These are phyloP conservation scores for Molossus alvarezi DNA, from an alignment of 2,797 vertebrate species.

Conservation along the genomic window DNA sequence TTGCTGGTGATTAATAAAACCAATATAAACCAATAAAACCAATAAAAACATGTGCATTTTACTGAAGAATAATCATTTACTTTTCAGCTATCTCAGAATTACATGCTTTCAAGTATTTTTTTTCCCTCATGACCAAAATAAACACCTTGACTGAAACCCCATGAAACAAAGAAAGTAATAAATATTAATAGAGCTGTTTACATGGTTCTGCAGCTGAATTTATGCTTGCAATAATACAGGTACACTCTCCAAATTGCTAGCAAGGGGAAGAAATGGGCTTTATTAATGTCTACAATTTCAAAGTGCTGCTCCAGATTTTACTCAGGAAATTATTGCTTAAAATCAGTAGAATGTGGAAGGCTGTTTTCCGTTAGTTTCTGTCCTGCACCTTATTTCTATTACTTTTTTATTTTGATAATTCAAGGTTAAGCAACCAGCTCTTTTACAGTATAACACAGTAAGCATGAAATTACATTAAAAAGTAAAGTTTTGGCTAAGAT, in stretches of 20 bases:
- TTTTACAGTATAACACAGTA: conserved; percentile 46
- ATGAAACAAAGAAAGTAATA: conserved; percentile 79
- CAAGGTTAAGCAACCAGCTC: conserved; percentile 63
- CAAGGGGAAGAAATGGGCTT: conserved; percentile 74
- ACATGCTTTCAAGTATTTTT: conserved; percentile 62
- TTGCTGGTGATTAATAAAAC: conserved; percentile 56
- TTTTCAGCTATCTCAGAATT: conserved; percentile 48
- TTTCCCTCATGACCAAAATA: conserved; percentile 66
- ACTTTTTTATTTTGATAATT: conserved; percentile 65
- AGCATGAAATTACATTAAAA: conserved; percentile 73
- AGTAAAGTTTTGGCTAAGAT: conserved; percentile 40
- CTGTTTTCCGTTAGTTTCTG: conserved; percentile 60
- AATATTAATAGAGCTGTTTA: conserved; percentile 84
- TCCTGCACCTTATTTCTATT: conserved; percentile 23
- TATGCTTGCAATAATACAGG: conserved; percentile 81
- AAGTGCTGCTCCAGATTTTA: conserved; percentile 72
- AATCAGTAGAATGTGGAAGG: conserved; percentile 69
- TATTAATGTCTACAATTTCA: conserved; percentile 81
- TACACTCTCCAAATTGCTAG: conserved; percentile 79
- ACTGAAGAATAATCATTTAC: conserved; percentile 47
- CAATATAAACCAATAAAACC: not conserved
- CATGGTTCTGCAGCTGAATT: conserved; percentile 76
- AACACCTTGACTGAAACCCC: conserved; percentile 56
- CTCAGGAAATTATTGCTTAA: conserved; percentile 75
- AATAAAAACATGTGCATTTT: conserved; percentile 47